phyloP scores from a whole-genome alignment of 2,113 vertebrate species.

The Syngnathoides biaculeatus region DNA sequence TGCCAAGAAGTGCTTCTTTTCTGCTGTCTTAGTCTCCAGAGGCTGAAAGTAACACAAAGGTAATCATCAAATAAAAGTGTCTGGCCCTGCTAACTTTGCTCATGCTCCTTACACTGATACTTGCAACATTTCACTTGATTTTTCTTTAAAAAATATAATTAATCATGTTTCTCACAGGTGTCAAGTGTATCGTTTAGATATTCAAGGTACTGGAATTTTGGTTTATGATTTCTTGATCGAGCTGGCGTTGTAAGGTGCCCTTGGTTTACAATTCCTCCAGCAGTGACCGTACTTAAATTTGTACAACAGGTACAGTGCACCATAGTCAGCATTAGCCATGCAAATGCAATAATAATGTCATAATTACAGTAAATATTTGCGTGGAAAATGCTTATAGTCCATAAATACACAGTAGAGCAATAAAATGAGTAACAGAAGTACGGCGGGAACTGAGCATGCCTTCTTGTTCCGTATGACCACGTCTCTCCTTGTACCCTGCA shows the following conservation, averaged over 20 bases:
- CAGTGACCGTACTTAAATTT: background rate
- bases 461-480: no score
- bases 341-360: background rate
- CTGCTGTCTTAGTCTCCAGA: constrained; percentile 40
- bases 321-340: background rate
- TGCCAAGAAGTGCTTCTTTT: constrained; percentile 48
- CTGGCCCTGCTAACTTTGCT: constrained; percentile 28
- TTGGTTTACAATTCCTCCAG: background rate
- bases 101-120: constrained; percentile 22
- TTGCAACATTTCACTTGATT: constrained; percentile 25
- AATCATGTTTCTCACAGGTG: constrained; percentile 6
- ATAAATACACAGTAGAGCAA: background rate
- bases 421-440: no score
- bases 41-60: constrained; percentile 53
- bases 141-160: constrained; percentile 48
- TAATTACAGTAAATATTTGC: background rate
- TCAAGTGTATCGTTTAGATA: background rate
- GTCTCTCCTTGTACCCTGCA: no score
- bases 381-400: background rate
- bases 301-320: background rate
- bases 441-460: no score
- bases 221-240: background rate
- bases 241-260: background rate
- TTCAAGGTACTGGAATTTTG: background rate
- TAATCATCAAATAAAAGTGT: constrained; percentile 64